phyloP scores from a whole-genome alignment of 2,888 invertebrate species.

The Agrotis segetum region DNA sequence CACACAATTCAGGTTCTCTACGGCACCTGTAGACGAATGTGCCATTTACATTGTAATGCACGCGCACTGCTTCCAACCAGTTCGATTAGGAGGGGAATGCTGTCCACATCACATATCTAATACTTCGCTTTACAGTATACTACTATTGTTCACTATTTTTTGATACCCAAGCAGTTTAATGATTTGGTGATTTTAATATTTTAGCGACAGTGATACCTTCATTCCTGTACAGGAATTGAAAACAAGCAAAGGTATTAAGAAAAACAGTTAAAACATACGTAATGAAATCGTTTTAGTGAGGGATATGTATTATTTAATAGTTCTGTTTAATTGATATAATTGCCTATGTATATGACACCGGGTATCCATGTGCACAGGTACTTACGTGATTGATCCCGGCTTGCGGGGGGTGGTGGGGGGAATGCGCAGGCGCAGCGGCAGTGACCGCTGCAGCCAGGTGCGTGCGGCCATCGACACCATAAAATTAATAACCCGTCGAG shows the following conservation, averaged over 20 bases:
- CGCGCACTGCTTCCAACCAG: constrained; percentile 85
- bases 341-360: constrained; percentile 40
- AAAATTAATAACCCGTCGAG: constrained; percentile 90
- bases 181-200: not conserved
- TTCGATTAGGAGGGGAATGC: constrained; percentile 88
- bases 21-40: constrained; percentile 88
- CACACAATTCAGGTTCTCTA: constrained; percentile 82
- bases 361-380: constrained; percentile 61
- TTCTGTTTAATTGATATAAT: constrained; percentile 38
- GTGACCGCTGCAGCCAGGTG: constrained; percentile 89
- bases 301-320: constrained; percentile 23
- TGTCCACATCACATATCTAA: constrained; percentile 75
- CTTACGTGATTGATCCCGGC: constrained; percentile 84
- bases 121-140: constrained; percentile 58
- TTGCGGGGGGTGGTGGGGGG: constrained; percentile 62
- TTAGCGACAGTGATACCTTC: not conserved
- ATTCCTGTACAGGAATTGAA: not conserved
- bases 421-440: constrained; percentile 78
- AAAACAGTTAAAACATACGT: constrained; percentile 6
- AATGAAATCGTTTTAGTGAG: constrained; percentile 25
- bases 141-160: constrained; percentile 64
- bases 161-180: constrained; percentile 12
- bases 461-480: constrained; percentile 91
- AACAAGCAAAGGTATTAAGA: constrained; percentile 13
- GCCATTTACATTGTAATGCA: constrained; percentile 90